Base-by-base conservation (phyloP, 2,888 invertebrate species). In the Clostera curtula region DNA sequence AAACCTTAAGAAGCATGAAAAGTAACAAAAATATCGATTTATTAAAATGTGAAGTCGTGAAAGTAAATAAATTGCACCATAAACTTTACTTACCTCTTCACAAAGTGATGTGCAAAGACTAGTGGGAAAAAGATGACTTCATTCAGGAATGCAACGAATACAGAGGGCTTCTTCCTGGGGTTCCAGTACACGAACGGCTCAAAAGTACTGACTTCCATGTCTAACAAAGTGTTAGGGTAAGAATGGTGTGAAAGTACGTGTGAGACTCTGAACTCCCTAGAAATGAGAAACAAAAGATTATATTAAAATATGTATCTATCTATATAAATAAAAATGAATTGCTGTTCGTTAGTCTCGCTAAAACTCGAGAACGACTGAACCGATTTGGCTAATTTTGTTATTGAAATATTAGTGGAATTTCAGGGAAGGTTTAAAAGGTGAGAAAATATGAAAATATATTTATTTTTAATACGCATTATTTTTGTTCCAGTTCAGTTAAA, bases 221-320 rank as follows among this genome's bases (percentile, higher is more conserved):
- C 94, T 66, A 89, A 86, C 1, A 90, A 69, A 0, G 93, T 91
- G 55, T 95, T 95, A 0, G 94, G 88, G 56, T 88, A 93, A 2
- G 90, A 71, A 57, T 95, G 95, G 62, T 95, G 95, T 12, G 93
- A 93, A 13, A 95, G 64, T 0, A 82, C 89, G 49, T 95, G 94
- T 0, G 89, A 89, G 16, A 94, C 87, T 43, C 94, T 85, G 87
- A 93, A 94, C 31, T 92, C 89, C 35, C 88, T 87, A 59, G 27
- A 79, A 76, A 19, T 16, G 19, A 18, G 5, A 27, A 30, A 21
- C 15, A 18, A 17, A 17, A 11, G 18, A 33, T 19, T 19, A 22
- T 6, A 11, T 3, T 23, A 26, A 10, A 5, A 12, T 20, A 12
- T 15, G 4, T 18, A 4, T 18, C 18, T 18, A n/a, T n/a, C n/a